A percentile compares a stretch with the other conserved stretches of the same genome.
Conservation (phyloP, 2,888 invertebrate genomes). For the Willowsia nigromaculata region DNA sequence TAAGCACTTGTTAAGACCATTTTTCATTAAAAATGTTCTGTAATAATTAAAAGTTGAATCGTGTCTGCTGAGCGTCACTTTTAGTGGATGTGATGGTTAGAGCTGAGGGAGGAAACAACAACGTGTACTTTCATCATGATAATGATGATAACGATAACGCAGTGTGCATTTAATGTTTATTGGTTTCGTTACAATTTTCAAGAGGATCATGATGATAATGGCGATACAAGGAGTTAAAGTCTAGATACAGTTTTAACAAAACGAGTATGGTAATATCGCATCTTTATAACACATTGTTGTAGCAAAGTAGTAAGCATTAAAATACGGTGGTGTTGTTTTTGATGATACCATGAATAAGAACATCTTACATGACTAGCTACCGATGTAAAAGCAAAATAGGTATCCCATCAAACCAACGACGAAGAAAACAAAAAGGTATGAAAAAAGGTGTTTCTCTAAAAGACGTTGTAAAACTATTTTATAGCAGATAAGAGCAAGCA, state of each 20-base stretch:
- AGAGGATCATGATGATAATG: slow-evolving; percentile 33
- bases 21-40: slow-evolving; percentile 53
- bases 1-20: slow-evolving; percentile 27
- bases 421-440: background rate
- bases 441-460: slow-evolving; percentile 51
- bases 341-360: background rate
- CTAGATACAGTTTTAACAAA: slow-evolving; percentile 19
- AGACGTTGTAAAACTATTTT: slow-evolving; percentile 45
- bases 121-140: slow-evolving; percentile 2
- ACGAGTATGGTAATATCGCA: slow-evolving; percentile 44
- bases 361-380: background rate
- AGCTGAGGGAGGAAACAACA: background rate
- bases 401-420: slow-evolving; percentile 17
- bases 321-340: background rate
- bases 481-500: slow-evolving; percentile 37
- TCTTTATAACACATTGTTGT: slow-evolving; percentile 7
- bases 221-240: slow-evolving; percentile 12
- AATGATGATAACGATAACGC: slow-evolving; percentile 8
- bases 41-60: slow-evolving; percentile 50
- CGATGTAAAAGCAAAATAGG: background rate
- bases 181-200: slow-evolving; percentile 57
- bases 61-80: background rate
- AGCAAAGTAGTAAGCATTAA: background rate
- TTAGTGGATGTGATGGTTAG: background rate
- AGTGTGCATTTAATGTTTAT: slow-evolving; percentile 46